Evolutionary conservation across 2,888 invertebrate genomes (phyloP).

Genomic region (Synergus japonicus): DNA sequence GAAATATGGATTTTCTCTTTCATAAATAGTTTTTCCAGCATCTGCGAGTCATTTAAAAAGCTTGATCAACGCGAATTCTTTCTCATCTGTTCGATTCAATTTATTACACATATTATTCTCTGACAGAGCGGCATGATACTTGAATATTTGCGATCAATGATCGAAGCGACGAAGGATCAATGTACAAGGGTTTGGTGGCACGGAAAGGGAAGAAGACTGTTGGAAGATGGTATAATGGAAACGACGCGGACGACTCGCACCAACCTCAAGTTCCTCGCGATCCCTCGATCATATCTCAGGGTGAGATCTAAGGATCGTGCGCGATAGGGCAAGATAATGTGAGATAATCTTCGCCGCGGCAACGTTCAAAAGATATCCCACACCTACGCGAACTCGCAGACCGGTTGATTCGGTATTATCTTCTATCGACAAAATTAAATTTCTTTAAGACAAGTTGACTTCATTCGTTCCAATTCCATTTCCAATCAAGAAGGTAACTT

Average conservation of each 20-base stretch:
- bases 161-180: conserved; percentile 32
- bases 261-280: conserved; percentile 20
- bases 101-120: conserved; percentile 24
- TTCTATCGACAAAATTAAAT: conserved; percentile 23
- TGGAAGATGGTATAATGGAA: conserved; percentile 32
- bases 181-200: conserved; percentile 13
- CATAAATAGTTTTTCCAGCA: conserved; percentile 11
- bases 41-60: not conserved
- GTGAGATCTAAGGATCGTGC: conserved; percentile 74
- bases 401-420: conserved; percentile 12
- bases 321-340: conserved; percentile 72
- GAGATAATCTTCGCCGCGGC: conserved; percentile 71
- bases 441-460: not conserved
- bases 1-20: conserved; percentile 18
- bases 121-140: conserved; percentile 6
- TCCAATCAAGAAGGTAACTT: not conserved
- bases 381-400: conserved; percentile 61
- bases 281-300: conserved; percentile 70
- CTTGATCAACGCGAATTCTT: conserved; percentile 11
- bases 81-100: conserved; percentile 22
- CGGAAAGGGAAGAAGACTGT: conserved; percentile 6
- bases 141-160: conserved; percentile 29
- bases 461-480: not conserved
- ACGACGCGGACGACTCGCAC: not conserved
- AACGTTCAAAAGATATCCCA: conserved; percentile 68